A percentile compares a stretch with the other conserved stretches of the same genome.
phyloP scores from a whole-genome alignment of 2,888 invertebrate genomes.

The Dasypolia templi region DNA sequence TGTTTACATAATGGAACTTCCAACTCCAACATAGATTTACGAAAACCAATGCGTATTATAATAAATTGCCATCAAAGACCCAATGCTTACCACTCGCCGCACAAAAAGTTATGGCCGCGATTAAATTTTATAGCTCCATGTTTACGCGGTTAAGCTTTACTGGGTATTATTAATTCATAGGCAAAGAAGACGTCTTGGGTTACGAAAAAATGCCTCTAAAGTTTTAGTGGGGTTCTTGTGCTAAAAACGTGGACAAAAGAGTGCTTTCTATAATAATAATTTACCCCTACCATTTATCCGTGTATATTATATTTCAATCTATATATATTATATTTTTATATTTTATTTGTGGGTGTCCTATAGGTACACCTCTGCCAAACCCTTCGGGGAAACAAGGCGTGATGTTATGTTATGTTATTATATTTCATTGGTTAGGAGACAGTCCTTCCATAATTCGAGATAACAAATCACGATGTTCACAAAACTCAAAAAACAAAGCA shows the following conservation, averaged over 20 bases:
- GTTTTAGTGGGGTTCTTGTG: conserved; percentile 9
- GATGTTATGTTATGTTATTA: too few species aligned
- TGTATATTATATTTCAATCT: too few species aligned
- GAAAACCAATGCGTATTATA: conserved; percentile 25
- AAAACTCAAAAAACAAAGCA: neutral
- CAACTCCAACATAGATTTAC: conserved; percentile 42
- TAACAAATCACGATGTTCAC: conserved; percentile 1
- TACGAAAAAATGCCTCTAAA: conserved; percentile 29
- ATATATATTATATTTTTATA: too few species aligned
- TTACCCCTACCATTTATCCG: too few species aligned
- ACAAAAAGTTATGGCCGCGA: conserved; percentile 55
- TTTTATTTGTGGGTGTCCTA: too few species aligned
- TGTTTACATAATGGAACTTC: conserved; percentile 33
- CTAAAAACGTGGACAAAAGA: neutral
- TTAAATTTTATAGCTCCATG: conserved; percentile 56
- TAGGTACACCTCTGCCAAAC: too few species aligned
- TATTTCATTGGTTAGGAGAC: too few species aligned
- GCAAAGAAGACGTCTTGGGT: conserved; percentile 5
- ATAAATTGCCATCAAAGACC: conserved; percentile 24
- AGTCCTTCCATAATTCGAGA: too few species aligned
- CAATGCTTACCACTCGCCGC: conserved; percentile 43
- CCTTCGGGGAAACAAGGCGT: too few species aligned
- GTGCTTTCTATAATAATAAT: neutral
- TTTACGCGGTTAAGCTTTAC: conserved; percentile 47
- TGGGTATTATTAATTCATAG: conserved; percentile 41